Conservation (phyloP, 2,888 invertebrate species). For the Cantharis flavilabris region DNA sequence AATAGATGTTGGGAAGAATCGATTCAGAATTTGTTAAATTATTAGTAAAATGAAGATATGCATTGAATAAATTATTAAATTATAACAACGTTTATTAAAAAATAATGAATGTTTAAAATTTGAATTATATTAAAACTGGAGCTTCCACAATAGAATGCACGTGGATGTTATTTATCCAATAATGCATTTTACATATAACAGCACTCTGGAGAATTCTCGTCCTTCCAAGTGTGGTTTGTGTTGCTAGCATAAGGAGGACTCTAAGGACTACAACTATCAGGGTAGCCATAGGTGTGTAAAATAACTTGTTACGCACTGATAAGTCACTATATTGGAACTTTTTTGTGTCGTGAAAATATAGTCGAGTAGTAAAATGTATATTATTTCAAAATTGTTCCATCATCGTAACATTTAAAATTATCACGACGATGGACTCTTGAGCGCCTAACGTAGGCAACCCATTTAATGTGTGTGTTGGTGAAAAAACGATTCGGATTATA, state of each 20-base stretch:
- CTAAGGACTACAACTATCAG: slow-evolving; percentile 50
- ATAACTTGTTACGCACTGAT: slow-evolving; percentile 55
- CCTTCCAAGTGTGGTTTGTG: slow-evolving; percentile 39
- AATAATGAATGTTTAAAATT: neutral
- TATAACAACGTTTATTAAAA: too few relatives aligned
- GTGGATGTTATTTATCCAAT: slow-evolving; percentile 39
- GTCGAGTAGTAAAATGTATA: neutral
- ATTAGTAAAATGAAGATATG: too few relatives aligned
- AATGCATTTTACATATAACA: slow-evolving; percentile 47
- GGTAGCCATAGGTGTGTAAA: slow-evolving; percentile 57
- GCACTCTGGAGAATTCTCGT: slow-evolving; percentile 41
- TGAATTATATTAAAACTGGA: neutral
- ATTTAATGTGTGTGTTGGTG: neutral
- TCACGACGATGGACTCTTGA: neutral
- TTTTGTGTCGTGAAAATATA: neutral
- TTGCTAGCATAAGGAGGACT: slow-evolving; percentile 36
- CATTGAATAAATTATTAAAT: too few relatives aligned
- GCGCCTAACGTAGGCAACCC: slow-evolving; percentile 12
- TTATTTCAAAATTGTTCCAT: neutral
- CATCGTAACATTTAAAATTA: neutral
- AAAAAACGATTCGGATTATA: neutral
- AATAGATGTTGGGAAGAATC: too few relatives aligned
- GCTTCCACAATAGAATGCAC: neutral
- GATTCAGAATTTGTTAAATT: too few relatives aligned
- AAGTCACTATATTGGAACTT: slow-evolving; percentile 29